Evolutionary conservation across 2,888 invertebrate species (phyloP).

Genomic region (Andrena bucephala): DNA sequence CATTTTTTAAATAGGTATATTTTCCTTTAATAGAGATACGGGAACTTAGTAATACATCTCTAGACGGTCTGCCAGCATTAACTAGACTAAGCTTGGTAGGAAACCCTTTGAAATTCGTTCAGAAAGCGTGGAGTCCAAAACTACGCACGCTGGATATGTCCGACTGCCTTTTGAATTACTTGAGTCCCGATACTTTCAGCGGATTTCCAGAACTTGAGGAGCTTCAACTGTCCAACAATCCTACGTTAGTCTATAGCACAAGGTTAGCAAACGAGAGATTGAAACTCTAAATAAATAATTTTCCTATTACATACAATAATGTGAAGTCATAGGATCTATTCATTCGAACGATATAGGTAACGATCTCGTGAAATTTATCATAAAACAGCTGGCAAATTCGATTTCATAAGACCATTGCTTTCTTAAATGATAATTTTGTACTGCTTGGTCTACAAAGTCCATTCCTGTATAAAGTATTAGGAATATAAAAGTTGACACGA

Average conservation of each 20-base stretch:
- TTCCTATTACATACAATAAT: neutral
- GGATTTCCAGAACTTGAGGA: conserved; percentile 79
- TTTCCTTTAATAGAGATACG: conserved; percentile 83
- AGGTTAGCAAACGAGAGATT: conserved; percentile 69
- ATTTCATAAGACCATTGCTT: too few relatives aligned
- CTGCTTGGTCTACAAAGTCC: too few relatives aligned
- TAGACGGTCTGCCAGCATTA: conserved; percentile 87
- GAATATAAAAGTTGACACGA: neutral
- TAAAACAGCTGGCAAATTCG: too few relatives aligned
- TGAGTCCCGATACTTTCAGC: conserved; percentile 76
- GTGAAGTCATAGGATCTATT: too few relatives aligned
- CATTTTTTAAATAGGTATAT: neutral
- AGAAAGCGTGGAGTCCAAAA: conserved; percentile 74
- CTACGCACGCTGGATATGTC: conserved; percentile 80
- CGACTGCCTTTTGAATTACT: conserved; percentile 78
- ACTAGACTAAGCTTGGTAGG: conserved; percentile 89
- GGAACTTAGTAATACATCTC: conserved; percentile 89
- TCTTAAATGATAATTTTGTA: too few relatives aligned
- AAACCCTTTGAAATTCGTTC: conserved; percentile 85
- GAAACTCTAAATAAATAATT: neutral
- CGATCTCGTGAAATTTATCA: too few relatives aligned
- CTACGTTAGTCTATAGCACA: conserved; percentile 78
- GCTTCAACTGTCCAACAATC: conserved; percentile 79
- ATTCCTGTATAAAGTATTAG: neutral
- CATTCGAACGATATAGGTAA: too few relatives aligned